Percentiles rank a stretch among this genome's conserved stretches.
These are phyloP conservation scores for Bruchidius siliquastri DNA, from an alignment of 2,888 invertebrate genomes.

Conservation along the genomic window DNA sequence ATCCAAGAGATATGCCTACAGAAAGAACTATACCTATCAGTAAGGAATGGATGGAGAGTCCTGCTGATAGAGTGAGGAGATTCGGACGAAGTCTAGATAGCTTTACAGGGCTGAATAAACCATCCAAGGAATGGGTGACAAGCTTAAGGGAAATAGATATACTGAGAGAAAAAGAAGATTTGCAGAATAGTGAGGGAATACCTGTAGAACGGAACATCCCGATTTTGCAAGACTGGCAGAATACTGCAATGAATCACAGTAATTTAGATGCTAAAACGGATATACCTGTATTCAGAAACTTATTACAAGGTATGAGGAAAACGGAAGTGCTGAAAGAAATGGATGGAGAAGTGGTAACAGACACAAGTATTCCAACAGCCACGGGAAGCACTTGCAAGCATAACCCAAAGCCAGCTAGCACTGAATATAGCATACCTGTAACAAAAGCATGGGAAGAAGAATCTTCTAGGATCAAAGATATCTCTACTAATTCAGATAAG, in stretches of 20 bases:
- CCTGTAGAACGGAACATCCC: constrained; percentile 4
- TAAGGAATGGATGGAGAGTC: constrained; percentile 32
- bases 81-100: neutral
- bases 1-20: constrained; percentile 6
- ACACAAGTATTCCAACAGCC: neutral
- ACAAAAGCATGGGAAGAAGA: neutral
- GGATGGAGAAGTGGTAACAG: neutral
- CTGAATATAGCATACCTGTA: neutral
- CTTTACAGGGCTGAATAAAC: neutral
- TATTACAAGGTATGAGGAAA: neutral
- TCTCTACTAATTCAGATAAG: neutral
- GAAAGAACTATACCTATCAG: constrained; percentile 27
- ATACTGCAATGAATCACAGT: neutral
- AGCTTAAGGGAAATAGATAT: constrained; percentile 3
- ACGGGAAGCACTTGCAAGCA: neutral
- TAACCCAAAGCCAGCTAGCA: neutral
- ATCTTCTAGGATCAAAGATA: neutral
- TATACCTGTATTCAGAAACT: neutral
- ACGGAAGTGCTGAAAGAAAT: neutral
- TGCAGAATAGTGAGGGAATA: neutral
- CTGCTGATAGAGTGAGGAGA: neutral
- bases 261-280: neutral
- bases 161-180: neutral
- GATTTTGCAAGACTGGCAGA: neutral
- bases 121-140: neutral